phyloP scores from a whole-genome alignment of 2,888 invertebrate species.

The Tromatobia lineatoria region DNA sequence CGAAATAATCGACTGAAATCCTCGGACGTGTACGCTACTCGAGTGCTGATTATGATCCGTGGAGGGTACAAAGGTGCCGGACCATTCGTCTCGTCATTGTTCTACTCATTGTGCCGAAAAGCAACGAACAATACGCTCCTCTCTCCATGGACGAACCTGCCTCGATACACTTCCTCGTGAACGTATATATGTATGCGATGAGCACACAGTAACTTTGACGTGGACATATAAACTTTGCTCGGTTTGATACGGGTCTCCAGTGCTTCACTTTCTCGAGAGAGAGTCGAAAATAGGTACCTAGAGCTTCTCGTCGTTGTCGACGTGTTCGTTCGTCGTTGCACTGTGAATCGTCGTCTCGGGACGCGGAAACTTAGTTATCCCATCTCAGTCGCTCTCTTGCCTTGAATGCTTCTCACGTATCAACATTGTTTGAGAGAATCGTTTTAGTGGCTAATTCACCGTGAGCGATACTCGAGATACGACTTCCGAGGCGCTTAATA shows the following conservation, averaged over 20 bases:
- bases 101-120: slow-evolving; percentile 68
- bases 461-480: slow-evolving; percentile 60
- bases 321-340: slow-evolving; percentile 46
- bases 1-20: slow-evolving; percentile 49
- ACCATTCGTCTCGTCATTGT: slow-evolving; percentile 78
- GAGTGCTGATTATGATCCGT: slow-evolving; percentile 81
- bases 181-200: slow-evolving; percentile 42
- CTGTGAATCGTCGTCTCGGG: slow-evolving; percentile 49
- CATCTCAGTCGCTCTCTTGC: slow-evolving; percentile 22
- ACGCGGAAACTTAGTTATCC: slow-evolving; percentile 56
- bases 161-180: slow-evolving; percentile 40
- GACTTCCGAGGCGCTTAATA: slow-evolving; percentile 25
- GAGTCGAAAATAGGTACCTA: slow-evolving; percentile 9
- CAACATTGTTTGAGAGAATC: slow-evolving; percentile 62
- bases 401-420: slow-evolving; percentile 21
- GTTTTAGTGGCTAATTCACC: slow-evolving; percentile 65
- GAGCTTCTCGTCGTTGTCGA: slow-evolving; percentile 48
- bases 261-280: slow-evolving; percentile 9
- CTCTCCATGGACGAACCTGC: slow-evolving; percentile 52
- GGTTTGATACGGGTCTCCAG: slow-evolving; percentile 62
- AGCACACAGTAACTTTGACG: slow-evolving; percentile 62
- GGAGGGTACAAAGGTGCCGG: slow-evolving; percentile 77
- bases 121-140: slow-evolving; percentile 52
- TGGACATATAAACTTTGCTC: slow-evolving; percentile 60
- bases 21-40: slow-evolving; percentile 74